Percentiles rank a stretch among this genome's conserved stretches.
phyloP scores from a whole-genome alignment of 2,797 vertebrate genomes.

The Psittacula echo region DNA sequence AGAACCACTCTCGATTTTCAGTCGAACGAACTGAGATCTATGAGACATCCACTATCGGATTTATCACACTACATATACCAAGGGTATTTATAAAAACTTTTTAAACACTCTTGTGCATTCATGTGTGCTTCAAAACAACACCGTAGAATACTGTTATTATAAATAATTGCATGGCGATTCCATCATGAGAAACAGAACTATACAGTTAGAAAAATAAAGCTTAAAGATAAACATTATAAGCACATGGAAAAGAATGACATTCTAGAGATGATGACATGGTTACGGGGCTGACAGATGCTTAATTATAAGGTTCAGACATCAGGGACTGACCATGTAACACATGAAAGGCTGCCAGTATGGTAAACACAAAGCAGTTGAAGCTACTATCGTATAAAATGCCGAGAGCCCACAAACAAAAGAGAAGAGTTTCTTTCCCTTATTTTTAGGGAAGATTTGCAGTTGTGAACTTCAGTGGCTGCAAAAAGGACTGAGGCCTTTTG shows the following conservation, averaged over 20 bases:
- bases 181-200: constrained; percentile 22
- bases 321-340: not conserved
- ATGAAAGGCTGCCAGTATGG: not conserved
- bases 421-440: not conserved
- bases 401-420: not conserved
- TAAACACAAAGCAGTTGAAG: not conserved
- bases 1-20: constrained; percentile 24
- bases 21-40: not conserved
- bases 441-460: not conserved
- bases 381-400: not conserved
- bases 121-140: not conserved
- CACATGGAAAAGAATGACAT: not conserved
- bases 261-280: not conserved
- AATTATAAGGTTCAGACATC: not conserved
- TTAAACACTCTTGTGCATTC: not conserved
- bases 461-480: not conserved
- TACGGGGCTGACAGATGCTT: not conserved
- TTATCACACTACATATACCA: not conserved
- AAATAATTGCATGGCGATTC: constrained; percentile 26
- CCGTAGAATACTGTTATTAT: not conserved
- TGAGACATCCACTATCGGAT: not conserved
- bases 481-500: not conserved
- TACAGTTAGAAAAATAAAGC: not conserved
- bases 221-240: constrained; percentile 2
- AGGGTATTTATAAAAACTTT: not conserved